Percentiles rank a stretch among this genome's conserved stretches.
Evolutionary conservation across 2,113 vertebrate species (phyloP).

Genomic region (Steatornis caripensis): DNA sequence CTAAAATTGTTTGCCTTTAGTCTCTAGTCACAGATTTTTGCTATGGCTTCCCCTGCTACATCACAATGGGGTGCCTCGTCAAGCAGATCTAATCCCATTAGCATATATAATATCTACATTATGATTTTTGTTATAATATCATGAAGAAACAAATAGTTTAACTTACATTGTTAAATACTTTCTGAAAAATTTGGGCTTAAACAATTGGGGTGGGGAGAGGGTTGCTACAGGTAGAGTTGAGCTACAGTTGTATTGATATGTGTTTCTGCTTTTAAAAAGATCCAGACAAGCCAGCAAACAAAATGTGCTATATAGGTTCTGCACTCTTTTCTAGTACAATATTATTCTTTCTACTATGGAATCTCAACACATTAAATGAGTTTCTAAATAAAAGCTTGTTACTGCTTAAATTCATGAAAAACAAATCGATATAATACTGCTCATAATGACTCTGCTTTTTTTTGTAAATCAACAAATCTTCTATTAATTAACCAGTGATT

Average conservation of each 20-base stretch:
- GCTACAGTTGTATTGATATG: neutral
- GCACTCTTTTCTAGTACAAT: neutral
- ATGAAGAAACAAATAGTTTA: neutral
- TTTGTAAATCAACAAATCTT: conserved; percentile 81
- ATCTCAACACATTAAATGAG: neutral
- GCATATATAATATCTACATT: neutral
- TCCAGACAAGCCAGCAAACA: neutral
- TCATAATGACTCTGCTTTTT: conserved; percentile 79
- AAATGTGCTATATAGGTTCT: neutral
- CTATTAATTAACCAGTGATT: conserved; percentile 91
- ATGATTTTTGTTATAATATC: neutral
- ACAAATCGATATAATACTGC: conserved; percentile 76
- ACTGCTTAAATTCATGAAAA: conserved; percentile 53
- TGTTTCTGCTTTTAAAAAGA: neutral
- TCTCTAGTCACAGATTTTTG: neutral
- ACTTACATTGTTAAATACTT: neutral
- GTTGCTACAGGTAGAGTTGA: rapidly evolving
- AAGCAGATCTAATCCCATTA: neutral
- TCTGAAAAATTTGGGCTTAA: neutral
- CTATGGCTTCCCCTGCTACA: neutral
- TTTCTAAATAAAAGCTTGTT: conserved; percentile 55
- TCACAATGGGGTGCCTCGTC: neutral
- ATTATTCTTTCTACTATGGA: neutral
- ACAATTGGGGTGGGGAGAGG: neutral
- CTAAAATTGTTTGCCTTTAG: neutral